A percentile compares a stretch with the other conserved stretches of the same genome.
Conservation (phyloP, 2,888 invertebrate genomes). For the Cataglyphis cursor region DNA sequence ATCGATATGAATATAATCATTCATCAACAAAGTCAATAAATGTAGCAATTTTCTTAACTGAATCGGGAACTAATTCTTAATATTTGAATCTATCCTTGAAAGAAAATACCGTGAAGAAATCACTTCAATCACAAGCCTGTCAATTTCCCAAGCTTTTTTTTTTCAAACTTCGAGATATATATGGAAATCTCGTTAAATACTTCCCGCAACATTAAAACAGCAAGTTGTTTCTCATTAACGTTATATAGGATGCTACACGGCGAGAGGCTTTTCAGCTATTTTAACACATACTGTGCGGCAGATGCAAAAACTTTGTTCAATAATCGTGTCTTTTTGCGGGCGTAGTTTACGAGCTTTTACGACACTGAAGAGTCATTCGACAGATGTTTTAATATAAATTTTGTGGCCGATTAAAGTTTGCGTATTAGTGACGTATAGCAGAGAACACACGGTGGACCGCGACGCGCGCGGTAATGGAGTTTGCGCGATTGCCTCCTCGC, state of each 20-base stretch:
- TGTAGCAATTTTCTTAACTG: neutral
- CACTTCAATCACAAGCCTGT: neutral
- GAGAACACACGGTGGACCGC: neutral
- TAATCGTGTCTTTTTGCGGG: slow-evolving; percentile 20
- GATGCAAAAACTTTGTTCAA: slow-evolving; percentile 37
- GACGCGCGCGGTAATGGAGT: slow-evolving; percentile 51
- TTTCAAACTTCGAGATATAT: neutral
- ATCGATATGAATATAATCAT: neutral
- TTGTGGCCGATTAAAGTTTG: slow-evolving; percentile 46
- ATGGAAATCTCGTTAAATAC: neutral
- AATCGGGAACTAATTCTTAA: neutral
- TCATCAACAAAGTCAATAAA: neutral
- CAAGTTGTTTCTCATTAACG: slow-evolving; percentile 21
- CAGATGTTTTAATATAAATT: slow-evolving; percentile 56
- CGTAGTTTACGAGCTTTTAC: slow-evolving; percentile 34
- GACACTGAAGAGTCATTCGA: slow-evolving; percentile 13
- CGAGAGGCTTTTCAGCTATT: neutral
- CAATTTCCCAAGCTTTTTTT: neutral
- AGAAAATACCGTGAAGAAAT: neutral
- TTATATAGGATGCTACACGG: neutral
- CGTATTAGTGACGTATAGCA: slow-evolving; percentile 30
- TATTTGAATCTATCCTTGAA: neutral
- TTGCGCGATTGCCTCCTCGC: slow-evolving; percentile 50
- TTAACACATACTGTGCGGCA: slow-evolving; percentile 3
- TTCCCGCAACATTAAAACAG: neutral